A percentile compares a stretch with the other conserved stretches of the same genome.
Conservation (phyloP, 2,113 vertebrate species). For the mouse (Mus musculus) region GRCm39 chr8:116966501-116967000, state of each 20-base stretch:
- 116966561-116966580: neutral
- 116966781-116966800: neutral
- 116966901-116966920: neutral
- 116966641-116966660: neutral
- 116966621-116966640: neutral
- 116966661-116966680: neutral
- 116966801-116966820: neutral
- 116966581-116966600: neutral
- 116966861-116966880: neutral
- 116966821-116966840: neutral
- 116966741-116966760: neutral
- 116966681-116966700: neutral
- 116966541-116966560: neutral
- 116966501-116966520: neutral
- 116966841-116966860: neutral
- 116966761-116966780: neutral
- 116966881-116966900: neutral
- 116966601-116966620: neutral
- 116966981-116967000: neutral
- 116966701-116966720: neutral
- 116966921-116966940: neutral
- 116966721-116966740: neutral
- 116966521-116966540: neutral
- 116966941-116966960: neutral
- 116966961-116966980: neutral